phyloP scores from a whole-genome alignment of 2,888 invertebrate genomes.

The Nomada fabriciana region DNA sequence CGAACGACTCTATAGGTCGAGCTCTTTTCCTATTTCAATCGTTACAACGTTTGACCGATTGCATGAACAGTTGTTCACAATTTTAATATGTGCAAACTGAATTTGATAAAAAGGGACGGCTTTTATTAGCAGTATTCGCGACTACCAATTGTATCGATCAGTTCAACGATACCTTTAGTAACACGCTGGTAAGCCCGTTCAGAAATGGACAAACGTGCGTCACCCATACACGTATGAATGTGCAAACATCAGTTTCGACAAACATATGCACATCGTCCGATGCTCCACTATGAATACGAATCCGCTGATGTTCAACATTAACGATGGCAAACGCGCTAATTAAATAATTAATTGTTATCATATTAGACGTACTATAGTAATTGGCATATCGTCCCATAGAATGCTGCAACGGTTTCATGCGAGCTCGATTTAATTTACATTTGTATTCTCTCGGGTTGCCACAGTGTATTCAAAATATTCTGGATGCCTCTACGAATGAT shows the following conservation, averaged over 20 bases:
- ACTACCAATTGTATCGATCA: slow-evolving; percentile 23
- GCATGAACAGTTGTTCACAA: neutral
- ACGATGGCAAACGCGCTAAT: slow-evolving; percentile 35
- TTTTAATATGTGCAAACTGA: neutral
- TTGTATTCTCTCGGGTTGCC: neutral
- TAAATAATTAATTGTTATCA: slow-evolving; percentile 56
- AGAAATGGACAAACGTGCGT: slow-evolving; percentile 56
- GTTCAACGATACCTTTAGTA: slow-evolving; percentile 13
- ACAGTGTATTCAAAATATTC: no score
- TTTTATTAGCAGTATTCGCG: neutral
- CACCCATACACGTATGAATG: slow-evolving; percentile 64
- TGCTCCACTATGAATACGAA: neutral
- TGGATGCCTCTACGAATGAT: no score
- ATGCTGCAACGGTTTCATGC: neutral
- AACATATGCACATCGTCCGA: slow-evolving; percentile 43
- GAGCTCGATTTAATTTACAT: neutral
- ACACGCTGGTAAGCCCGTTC: slow-evolving; percentile 47
- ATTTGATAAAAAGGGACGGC: no score
- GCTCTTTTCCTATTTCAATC: neutral
- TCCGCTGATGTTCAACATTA: slow-evolving; percentile 28
- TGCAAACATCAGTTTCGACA: slow-evolving; percentile 51
- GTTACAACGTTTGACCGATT: neutral
- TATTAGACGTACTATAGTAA: neutral
- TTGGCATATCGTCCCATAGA: neutral
- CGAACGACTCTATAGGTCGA: neutral